A percentile compares a stretch with the other conserved stretches of the same genome.
These are phyloP conservation scores for Brenthis daphne DNA, from an alignment of 2,888 invertebrate genomes.

Conservation along the genomic window DNA sequence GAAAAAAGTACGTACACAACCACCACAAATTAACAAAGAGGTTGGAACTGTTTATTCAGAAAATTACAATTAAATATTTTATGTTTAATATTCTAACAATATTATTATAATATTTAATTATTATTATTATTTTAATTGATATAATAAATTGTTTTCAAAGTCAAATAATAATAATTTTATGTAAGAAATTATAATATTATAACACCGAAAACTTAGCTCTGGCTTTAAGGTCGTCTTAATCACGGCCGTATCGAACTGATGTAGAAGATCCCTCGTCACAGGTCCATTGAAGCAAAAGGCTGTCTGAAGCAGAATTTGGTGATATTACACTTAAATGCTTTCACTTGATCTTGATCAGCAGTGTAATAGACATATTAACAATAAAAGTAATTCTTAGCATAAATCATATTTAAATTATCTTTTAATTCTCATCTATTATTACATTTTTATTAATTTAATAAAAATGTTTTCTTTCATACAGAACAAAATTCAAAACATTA, in stretches of 20 bases:
- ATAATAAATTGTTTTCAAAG: no score
- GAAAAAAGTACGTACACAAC: no score
- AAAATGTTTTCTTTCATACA: not conserved
- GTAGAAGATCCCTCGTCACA: conserved; percentile 32
- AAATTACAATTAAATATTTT: no score
- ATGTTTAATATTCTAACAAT: no score
- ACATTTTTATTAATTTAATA: not conserved
- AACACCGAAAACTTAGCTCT: not conserved
- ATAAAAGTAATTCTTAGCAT: not conserved
- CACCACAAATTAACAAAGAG: no score
- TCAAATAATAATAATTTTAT: not conserved
- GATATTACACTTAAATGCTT: conserved; percentile 34
- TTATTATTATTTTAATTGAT: no score
- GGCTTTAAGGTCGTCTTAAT: not conserved
- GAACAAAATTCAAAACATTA: no score
- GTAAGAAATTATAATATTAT: not conserved
- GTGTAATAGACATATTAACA: conserved; percentile 14
- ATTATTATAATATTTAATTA: no score
- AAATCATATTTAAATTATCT: not conserved
- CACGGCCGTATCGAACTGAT: conserved; percentile 25
- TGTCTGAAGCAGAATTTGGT: conserved; percentile 34
- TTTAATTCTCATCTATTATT: not conserved
- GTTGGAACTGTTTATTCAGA: no score
- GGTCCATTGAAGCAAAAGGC: conserved; percentile 29
- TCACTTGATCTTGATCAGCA: conserved; percentile 29